Base-by-base conservation (phyloP, 2,113 vertebrate genomes). In the Trochalopteron elliotii region DNA sequence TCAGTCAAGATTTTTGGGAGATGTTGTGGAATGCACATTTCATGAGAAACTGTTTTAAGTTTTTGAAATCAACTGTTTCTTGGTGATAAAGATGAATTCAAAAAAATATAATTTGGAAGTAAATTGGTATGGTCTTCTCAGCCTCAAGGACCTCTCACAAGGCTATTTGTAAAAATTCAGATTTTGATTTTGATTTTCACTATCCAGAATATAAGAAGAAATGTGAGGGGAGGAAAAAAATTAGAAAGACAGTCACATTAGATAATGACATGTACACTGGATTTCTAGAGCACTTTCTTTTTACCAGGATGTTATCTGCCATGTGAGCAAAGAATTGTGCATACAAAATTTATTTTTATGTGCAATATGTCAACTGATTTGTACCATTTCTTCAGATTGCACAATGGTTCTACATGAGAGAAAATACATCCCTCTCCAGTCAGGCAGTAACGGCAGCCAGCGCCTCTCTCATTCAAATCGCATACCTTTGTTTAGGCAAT, bases 401-500 rank as follows among this genome's bases (percentile, higher is more conserved):
- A 89, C 57, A 69, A 76, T 93, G 91, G 53, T 79, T 89, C 83
- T 84, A 12, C 82, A 65, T 90, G 77, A 94, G 91, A 89, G 65
- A 78, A 94, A 97, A 82, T 35, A 71, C 61, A 57, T 57, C 78
- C 55, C 56, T 65, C 75, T 76, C 57, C 31, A 87, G 61, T 19
- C 1, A 1, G 81, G 77, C 89, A 95, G 89, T 56, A 79, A 79
- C 25, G 23, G 70, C 93, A 91, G 84, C 81, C 91, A 91, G 74
- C 61, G 87, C 69, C 49, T 89, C 86, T 94, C 74, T 96, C 91
- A 64, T 82, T 96, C 89, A 49, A 79, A 68, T 94, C 28, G n/a
- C 91, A 95, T 94, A 89, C 69, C 69, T 57, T 94, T 94, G 84
- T 87, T 87, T 71, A 87, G 83, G 87, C 93, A 94, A 68, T 95